Percentiles rank a stretch among this genome's conserved stretches.
These are phyloP conservation scores for Paralvinella palmiformis DNA, from an alignment of 1,140 invertebrate genomes.

Conservation along the genomic window DNA sequence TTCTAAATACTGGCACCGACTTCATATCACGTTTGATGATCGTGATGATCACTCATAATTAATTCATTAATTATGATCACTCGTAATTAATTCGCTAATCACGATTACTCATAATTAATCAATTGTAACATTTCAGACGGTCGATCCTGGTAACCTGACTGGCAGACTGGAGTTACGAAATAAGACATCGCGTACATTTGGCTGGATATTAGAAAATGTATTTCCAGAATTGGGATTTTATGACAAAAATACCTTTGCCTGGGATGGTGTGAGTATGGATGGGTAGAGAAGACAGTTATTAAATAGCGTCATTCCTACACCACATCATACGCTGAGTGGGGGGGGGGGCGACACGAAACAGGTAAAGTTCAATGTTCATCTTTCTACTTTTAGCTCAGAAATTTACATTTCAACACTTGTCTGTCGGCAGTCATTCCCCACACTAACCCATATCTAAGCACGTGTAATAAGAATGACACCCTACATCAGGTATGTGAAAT, in stretches of 20 bases:
- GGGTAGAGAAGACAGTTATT: neutral
- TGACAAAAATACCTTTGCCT: slow-evolving; percentile 7
- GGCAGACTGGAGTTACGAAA: neutral
- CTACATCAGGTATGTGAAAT: too few species aligned
- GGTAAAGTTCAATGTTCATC: neutral
- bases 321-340: neutral
- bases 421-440: neutral
- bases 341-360: neutral
- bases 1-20: neutral
- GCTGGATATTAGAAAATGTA: slow-evolving; percentile 11
- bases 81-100: neutral
- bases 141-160: slow-evolving; percentile 1
- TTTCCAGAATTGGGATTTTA: slow-evolving; percentile 17
- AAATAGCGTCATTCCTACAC: neutral
- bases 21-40: neutral
- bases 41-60: neutral
- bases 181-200: slow-evolving; percentile 1
- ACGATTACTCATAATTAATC: too few species aligned
- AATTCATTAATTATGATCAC: neutral
- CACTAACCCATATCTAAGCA: neutral
- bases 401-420: neutral
- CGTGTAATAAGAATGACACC: too few species aligned
- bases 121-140: neutral
- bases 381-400: neutral
- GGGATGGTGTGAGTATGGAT: slow-evolving; percentile 5